Conservation (phyloP, 2,113 vertebrate genomes). For the Eupsittula cactorum region DNA sequence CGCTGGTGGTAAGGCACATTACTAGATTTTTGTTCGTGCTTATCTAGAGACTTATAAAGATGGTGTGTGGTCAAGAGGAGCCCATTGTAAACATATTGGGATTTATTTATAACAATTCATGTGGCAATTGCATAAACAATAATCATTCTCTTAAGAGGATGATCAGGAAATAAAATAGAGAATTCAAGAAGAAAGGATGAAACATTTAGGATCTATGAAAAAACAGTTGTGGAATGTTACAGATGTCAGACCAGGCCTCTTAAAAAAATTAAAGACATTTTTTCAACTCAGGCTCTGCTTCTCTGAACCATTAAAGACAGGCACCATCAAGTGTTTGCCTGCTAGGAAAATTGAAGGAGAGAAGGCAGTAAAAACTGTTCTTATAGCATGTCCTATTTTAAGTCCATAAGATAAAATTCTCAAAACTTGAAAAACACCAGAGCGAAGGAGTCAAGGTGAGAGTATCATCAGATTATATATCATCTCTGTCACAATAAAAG, state of each 20-base stretch:
- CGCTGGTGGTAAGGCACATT: accelerated
- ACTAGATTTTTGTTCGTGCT: not conserved
- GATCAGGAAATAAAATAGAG: not conserved
- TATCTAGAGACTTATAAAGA: not conserved
- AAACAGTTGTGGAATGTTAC: not conserved
- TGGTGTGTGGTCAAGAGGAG: not conserved
- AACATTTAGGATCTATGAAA: not conserved
- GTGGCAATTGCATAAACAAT: not conserved
- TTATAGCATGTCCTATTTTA: constrained; percentile 53
- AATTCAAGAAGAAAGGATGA: not conserved
- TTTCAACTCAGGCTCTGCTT: not conserved
- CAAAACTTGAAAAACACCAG: constrained; percentile 39
- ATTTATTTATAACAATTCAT: not conserved
- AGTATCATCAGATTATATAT: constrained; percentile 6
- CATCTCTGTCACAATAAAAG: not conserved
- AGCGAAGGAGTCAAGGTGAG: constrained; percentile 51
- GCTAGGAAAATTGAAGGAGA: constrained; percentile 71
- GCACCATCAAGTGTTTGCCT: constrained; percentile 49
- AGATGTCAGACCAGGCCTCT: not conserved
- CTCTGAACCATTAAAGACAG: constrained; percentile 3
- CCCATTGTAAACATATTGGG: not conserved
- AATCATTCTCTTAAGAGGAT: not conserved
- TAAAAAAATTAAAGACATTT: not conserved
- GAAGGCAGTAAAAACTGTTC: constrained; percentile 52
- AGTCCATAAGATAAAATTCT: constrained; percentile 48